Evolutionary conservation across 2,888 invertebrate species (phyloP).

Genomic region (Kuschelorhynchus macadamiae): DNA sequence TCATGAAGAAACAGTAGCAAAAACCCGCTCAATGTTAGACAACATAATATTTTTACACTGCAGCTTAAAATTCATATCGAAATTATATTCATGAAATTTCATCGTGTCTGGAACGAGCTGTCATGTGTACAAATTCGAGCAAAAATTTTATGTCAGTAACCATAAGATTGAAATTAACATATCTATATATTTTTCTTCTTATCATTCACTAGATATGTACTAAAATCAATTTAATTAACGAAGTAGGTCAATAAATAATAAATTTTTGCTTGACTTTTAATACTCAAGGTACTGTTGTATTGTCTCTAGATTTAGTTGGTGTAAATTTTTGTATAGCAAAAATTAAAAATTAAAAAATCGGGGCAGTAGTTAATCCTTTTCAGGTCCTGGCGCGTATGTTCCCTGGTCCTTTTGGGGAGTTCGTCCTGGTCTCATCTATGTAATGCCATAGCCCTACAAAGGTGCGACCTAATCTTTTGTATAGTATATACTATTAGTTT

Average conservation of each 20-base stretch:
- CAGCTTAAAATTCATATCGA: slow-evolving; percentile 52
- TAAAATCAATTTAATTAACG: no score
- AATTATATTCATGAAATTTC: slow-evolving; percentile 67
- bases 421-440: slow-evolving; percentile 66
- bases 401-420: slow-evolving; percentile 67
- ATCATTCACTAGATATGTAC: no score
- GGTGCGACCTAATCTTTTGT: slow-evolving; percentile 62
- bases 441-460: slow-evolving; percentile 65
- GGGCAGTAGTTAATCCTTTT: slow-evolving; percentile 68
- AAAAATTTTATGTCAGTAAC: no score
- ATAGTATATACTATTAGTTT: slow-evolving; percentile 39
- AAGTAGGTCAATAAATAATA: background rate
- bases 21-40: slow-evolving; percentile 22
- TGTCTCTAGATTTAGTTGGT: slow-evolving; percentile 46
- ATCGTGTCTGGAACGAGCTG: slow-evolving; percentile 60
- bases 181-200: no score
- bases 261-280: slow-evolving; percentile 31
- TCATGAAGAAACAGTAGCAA: slow-evolving; percentile 30
- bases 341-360: slow-evolving; percentile 62
- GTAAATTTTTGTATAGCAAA: slow-evolving; percentile 50
- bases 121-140: slow-evolving; percentile 53
- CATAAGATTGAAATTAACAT: no score
- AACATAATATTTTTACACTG: slow-evolving; percentile 34
- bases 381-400: slow-evolving; percentile 66
- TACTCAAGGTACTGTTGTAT: slow-evolving; percentile 40